phyloP scores from a whole-genome alignment of 1,140 invertebrate genomes.

The Steinernema feltiae region DNA sequence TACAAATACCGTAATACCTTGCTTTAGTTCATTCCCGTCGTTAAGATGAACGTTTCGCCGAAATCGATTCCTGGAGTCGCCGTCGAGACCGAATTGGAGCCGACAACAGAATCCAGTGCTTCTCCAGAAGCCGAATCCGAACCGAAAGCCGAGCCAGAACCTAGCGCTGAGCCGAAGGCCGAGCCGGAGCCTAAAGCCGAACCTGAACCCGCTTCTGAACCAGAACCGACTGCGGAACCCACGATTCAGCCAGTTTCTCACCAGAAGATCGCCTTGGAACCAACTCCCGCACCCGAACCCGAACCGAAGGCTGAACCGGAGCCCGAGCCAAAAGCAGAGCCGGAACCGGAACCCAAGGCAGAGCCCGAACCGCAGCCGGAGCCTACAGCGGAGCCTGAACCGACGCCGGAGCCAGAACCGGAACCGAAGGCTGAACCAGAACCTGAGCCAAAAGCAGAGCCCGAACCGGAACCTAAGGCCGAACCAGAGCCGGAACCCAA shows the following conservation, averaged over 20 bases:
- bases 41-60: not conserved
- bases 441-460: not conserved
- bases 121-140: conserved; percentile 3
- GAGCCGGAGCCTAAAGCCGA: conserved; percentile 8
- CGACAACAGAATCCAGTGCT: not conserved
- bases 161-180: not conserved
- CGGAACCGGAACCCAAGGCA: conserved; percentile 24
- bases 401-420: not conserved
- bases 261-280: not conserved
- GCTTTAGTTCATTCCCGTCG: not conserved
- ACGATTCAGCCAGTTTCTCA: not conserved
- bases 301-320: conserved; percentile 23
- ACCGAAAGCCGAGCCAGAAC: conserved; percentile 14
- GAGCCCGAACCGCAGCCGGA: conserved; percentile 20
- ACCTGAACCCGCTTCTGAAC: conserved; percentile 13
- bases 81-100: not conserved
- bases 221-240: not conserved
- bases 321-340: conserved; percentile 23
- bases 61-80: not conserved
- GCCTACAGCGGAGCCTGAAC: not conserved
- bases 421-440: not conserved
- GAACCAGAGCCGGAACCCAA: conserved; percentile 22
- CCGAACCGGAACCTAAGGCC: conserved; percentile 25
- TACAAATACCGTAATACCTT: not conserved
- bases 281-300: not conserved